phyloP scores from a whole-genome alignment of 2,113 vertebrate species.

The Gopherus evgoodei region DNA sequence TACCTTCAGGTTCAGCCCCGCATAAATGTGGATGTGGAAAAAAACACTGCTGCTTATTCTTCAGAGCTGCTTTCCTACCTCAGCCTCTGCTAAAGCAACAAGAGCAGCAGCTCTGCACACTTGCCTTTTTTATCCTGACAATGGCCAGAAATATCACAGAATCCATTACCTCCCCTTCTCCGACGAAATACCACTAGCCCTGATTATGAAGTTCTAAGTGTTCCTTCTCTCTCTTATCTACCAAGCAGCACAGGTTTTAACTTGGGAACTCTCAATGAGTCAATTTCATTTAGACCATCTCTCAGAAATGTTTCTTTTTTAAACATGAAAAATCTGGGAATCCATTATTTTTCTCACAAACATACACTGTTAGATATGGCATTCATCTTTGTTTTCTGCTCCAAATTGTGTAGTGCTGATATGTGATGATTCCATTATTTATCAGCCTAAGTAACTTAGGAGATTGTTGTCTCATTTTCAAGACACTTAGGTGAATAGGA shows the following conservation, averaged over 20 bases:
- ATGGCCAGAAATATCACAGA: neutral
- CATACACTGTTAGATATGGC: neutral
- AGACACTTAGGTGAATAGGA: too few species aligned
- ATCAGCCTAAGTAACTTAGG: neutral
- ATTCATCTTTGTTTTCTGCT: neutral
- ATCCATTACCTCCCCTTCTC: neutral
- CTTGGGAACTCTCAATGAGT: neutral
- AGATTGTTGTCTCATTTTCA: too few species aligned
- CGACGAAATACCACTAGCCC: neutral
- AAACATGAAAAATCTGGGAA: neutral
- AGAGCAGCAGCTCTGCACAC: neutral
- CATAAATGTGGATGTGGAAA: neutral
- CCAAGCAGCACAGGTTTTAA: neutral
- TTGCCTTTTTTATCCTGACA: neutral
- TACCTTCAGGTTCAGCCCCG: neutral
- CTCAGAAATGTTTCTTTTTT: neutral
- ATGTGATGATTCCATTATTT: neutral
- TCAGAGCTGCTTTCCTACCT: neutral
- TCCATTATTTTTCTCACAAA: neutral
- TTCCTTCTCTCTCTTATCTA: neutral
- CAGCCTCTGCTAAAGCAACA: neutral
- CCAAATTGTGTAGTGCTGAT: neutral
- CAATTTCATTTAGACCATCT: neutral
- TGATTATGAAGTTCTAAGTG: neutral
- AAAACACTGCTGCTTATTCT: neutral